Evolutionary conservation across 2,113 vertebrate species (phyloP).

Genomic region (Ophiodon elongatus): DNA sequence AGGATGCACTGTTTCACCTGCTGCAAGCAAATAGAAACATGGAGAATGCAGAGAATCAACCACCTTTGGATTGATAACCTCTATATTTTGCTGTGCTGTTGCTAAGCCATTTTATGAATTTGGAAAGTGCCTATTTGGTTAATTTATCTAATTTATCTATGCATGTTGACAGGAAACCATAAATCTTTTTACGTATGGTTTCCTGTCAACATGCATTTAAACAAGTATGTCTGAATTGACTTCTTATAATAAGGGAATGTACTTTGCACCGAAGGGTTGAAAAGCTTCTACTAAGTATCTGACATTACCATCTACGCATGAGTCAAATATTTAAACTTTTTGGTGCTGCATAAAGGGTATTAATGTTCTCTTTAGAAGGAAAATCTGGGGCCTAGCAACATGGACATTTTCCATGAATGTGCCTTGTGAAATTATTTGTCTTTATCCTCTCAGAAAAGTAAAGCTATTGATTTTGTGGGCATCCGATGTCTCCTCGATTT

Average conservation of each 20-base stretch:
- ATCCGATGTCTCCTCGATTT: slow-evolving; percentile 58
- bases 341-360: neutral
- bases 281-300: neutral
- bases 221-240: neutral
- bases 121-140: neutral
- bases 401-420: slow-evolving; percentile 36
- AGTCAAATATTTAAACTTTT: neutral
- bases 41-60: neutral
- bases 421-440: slow-evolving; percentile 45
- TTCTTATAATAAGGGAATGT: neutral
- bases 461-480: slow-evolving; percentile 75
- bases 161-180: too few relatives aligned
- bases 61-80: neutral
- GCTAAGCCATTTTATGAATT: neutral
- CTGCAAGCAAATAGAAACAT: slow-evolving; percentile 12
- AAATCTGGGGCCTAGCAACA: slow-evolving; percentile 22
- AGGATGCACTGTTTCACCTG: slow-evolving; percentile 2
- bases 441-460: slow-evolving; percentile 61
- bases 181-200: too few relatives aligned
- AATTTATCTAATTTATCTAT: neutral
- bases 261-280: neutral
- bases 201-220: neutral
- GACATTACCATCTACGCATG: neutral
- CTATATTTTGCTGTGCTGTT: neutral
- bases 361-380: neutral